Evolutionary conservation across 2,797 vertebrate species (phyloP), one percentile per base, ranked within the genome.

Genomic region (Streptopelia turtur): DNA sequence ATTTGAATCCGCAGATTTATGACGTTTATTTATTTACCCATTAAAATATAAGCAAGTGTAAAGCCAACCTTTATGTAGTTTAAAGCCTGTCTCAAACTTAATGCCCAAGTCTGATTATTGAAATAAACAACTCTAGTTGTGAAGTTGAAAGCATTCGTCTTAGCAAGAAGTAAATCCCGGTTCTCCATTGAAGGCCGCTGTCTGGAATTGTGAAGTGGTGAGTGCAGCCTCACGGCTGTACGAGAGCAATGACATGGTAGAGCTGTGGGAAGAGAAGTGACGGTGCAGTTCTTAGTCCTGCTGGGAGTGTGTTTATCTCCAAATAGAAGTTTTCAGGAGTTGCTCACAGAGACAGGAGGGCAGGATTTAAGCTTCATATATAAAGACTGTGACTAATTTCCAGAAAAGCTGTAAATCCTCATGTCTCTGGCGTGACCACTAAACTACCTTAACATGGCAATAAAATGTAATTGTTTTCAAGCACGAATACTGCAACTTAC

Each of bases 21-120:
- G 80, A 71, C 64, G 57, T 92, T 89, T 94, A 95, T 97, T 97
- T 97, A 90, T 96, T 85, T 74, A 53, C 70, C 47, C 31, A 5
- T 87, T 93, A 56, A 93, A 87, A 93, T 22, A 60, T 39, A 91
- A 75, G 56, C 66, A 55, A 93, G 31, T n/a, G 24, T 63, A 80
- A 76, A 41, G 55, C 86, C 5, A 6, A 75, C 90, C 60, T 55
- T 11, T 55, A 37, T 30, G 49, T 1, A 37, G 33, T 56, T 89
- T 71, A 10, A 24, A 86, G 90, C 88, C 96, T 12, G 2, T 77
- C 92, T 93, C 21, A 49, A 94, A 87, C 74, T 85, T 64, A 80
- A 93, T 83, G 95, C 97, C 89, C 43, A 71, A 86, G 64, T 82
- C 43, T 76, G 71, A 90, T 89, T 49, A 63, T 92, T 70, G 37